These are phyloP conservation scores for Drosophila grimshawi DNA, from an alignment of 1,140 invertebrate genomes.

Conservation along the genomic window DNA sequence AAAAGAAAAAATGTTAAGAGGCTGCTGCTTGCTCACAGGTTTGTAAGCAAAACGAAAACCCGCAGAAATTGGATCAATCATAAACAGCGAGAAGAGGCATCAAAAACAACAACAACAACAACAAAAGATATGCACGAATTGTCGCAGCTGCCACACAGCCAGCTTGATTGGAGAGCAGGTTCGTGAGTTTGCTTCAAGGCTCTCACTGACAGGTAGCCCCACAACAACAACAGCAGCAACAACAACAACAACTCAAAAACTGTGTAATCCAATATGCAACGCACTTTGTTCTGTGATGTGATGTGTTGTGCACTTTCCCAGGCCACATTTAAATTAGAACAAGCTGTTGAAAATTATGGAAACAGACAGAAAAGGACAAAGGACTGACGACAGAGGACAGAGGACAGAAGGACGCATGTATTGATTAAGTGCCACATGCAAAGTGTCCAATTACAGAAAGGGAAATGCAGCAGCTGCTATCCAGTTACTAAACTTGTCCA, in stretches of 20 bases:
- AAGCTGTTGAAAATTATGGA: constrained; percentile 69
- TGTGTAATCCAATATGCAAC: constrained; percentile 59
- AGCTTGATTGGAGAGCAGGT: constrained; percentile 46
- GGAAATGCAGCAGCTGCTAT: constrained; percentile 69
- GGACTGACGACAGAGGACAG: not conserved
- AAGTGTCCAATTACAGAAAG: constrained; percentile 68
- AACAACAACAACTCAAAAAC: not conserved
- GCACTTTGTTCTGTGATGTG: constrained; percentile 34
- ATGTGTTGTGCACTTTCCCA: constrained; percentile 47
- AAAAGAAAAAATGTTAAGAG: not conserved
- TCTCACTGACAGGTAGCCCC: constrained; percentile 50
- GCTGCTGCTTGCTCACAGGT: constrained; percentile 5
- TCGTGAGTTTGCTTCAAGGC: constrained; percentile 35
- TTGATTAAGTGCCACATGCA: constrained; percentile 71
- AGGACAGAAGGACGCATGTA: constrained; percentile 19
- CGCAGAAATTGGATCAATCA: constrained; percentile 79
- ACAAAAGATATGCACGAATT: constrained; percentile 40
- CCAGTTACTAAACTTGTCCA: constrained; percentile 21
- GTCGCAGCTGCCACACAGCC: constrained; percentile 34
- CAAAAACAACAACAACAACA: too few species aligned
- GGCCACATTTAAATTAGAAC: constrained; percentile 61
- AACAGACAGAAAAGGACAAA: not conserved
- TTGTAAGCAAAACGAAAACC: constrained; percentile 13
- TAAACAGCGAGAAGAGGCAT: constrained; percentile 9
- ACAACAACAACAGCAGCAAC: constrained; percentile 6